Percentiles rank a stretch among this genome's conserved stretches.
phyloP scores from a whole-genome alignment of 2,113 vertebrate genomes.

The Ariopsis seemanni region DNA sequence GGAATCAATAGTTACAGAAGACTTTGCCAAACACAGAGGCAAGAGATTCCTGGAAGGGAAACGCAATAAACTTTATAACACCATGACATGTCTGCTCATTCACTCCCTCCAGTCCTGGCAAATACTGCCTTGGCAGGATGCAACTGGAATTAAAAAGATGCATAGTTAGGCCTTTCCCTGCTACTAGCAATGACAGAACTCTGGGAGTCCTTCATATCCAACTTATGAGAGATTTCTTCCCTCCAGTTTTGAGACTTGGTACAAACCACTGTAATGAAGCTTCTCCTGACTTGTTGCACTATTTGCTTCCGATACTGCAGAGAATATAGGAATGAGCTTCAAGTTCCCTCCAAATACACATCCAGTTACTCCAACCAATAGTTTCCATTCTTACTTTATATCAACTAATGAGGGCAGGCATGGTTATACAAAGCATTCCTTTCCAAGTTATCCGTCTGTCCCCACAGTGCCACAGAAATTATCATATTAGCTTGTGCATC shows the following conservation, averaged over 20 bases:
- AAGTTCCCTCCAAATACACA: not conserved
- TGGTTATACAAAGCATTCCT: not conserved
- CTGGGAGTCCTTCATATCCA: not conserved
- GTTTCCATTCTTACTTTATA: not conserved
- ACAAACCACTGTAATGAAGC: not conserved
- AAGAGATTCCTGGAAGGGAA: not conserved
- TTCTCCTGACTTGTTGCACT: not conserved
- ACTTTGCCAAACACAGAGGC: not conserved
- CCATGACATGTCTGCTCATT: not conserved
- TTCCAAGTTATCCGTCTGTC: not conserved
- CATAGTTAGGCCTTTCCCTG: not conserved
- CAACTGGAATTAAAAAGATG: not conserved
- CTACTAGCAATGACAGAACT: not conserved
- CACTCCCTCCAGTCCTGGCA: not conserved
- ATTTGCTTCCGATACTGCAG: not conserved
- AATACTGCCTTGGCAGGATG: not conserved
- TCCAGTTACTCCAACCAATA: not conserved
- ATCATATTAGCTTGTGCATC: slow-evolving; percentile 4
- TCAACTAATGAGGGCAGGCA: not conserved
- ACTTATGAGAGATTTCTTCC: not conserved
- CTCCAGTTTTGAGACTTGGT: not conserved
- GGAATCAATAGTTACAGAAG: not conserved
- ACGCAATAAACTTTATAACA: not conserved
- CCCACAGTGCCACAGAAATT: not conserved
- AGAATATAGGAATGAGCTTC: not conserved